A percentile compares a stretch with the other conserved stretches of the same genome.
Evolutionary conservation across 2,797 vertebrate genomes (phyloP).

Genomic region (Diplodus sargus): DNA sequence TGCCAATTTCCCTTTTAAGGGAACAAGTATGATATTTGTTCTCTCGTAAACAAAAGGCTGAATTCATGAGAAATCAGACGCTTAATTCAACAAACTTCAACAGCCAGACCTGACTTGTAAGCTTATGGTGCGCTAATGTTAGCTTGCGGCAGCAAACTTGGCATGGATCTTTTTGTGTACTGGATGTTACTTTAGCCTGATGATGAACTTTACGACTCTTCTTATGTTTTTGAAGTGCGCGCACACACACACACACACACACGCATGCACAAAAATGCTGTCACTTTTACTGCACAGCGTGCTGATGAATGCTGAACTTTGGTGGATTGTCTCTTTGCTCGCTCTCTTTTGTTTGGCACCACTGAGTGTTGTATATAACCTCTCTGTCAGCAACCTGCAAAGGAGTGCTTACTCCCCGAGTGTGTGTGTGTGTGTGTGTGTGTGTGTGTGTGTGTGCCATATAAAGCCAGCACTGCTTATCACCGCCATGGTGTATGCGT

Average conservation of each 20-base stretch:
- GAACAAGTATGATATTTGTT: no score
- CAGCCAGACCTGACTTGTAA: not conserved
- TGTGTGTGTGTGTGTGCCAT: slow-evolving; percentile 4
- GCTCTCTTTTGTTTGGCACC: slow-evolving; percentile 53
- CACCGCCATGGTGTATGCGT: slow-evolving; percentile 35
- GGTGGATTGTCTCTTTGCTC: slow-evolving; percentile 50
- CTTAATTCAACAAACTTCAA: no score
- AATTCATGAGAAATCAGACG: no score
- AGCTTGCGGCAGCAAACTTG: not conserved
- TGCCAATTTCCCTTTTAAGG: no score
- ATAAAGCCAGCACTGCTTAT: slow-evolving; percentile 49
- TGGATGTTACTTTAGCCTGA: not conserved
- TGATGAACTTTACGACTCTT: not conserved
- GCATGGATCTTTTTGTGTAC: not conserved
- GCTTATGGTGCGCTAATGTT: no score
- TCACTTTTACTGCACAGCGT: slow-evolving; percentile 25
- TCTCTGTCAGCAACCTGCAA: slow-evolving; percentile 57
- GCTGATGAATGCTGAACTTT: slow-evolving; percentile 60
- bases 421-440: not conserved
- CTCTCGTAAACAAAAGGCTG: no score
- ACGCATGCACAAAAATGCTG: slow-evolving; percentile 9
- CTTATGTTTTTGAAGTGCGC: not conserved
- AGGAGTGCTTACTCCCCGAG: slow-evolving; percentile 49
- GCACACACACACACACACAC: slow-evolving; percentile 6
- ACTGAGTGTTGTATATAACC: slow-evolving; percentile 51